phyloP scores from a whole-genome alignment of 2,797 vertebrate genomes.

The Phalloptychus januarius region DNA sequence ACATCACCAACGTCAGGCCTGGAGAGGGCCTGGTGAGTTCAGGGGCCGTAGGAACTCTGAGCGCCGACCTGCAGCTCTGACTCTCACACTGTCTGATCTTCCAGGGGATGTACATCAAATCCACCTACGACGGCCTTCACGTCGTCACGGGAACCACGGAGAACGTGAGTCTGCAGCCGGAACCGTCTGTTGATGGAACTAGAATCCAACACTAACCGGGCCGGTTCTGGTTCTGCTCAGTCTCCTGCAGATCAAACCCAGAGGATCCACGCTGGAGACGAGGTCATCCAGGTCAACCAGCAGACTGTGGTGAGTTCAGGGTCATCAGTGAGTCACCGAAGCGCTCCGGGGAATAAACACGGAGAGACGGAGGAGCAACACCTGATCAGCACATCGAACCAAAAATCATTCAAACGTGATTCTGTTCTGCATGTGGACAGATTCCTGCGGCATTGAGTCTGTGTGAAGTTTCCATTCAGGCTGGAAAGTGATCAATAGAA shows the following conservation, averaged over 20 bases:
- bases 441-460: no score
- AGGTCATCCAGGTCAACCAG: constrained; percentile 93
- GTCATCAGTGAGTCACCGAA: no score
- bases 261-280: constrained; percentile 95
- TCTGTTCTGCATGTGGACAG: neutral
- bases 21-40: constrained; percentile 94
- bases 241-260: constrained; percentile 92
- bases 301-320: constrained; percentile 92
- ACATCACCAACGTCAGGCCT: constrained; percentile 85
- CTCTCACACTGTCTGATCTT: neutral
- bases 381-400: no score
- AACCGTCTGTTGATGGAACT: neutral
- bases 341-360: no score
- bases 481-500: neutral
- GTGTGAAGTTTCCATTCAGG: neutral
- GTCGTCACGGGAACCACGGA: constrained; percentile 96
- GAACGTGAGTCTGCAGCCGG: constrained; percentile 82
- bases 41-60: neutral
- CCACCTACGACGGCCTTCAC: constrained; percentile 95
- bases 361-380: no score
- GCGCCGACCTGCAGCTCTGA: neutral
- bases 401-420: neutral
- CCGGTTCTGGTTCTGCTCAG: constrained; percentile 64
- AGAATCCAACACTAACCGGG: neutral
- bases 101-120: constrained; percentile 98